Base-by-base conservation (phyloP, 2,113 vertebrate species). In the Panthera tigris region DNA sequence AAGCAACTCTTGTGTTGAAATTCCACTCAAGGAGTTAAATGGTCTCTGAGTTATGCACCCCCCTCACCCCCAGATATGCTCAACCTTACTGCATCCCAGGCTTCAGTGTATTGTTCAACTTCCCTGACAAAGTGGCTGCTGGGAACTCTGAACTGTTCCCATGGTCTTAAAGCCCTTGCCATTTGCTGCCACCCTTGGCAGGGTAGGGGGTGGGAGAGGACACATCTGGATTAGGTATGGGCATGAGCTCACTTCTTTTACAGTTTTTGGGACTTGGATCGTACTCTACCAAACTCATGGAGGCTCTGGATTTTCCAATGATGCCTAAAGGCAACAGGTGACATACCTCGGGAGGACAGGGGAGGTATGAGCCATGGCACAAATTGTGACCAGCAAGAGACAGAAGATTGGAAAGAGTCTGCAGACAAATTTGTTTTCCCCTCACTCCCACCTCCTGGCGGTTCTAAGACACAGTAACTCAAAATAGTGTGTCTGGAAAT, bases 371-470 rank as follows among this genome's bases (percentile, higher is more conserved):
- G 50, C 66, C 52, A n/a, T 10, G 74, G 66, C 61, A 89, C 41
- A 94, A 41, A 86, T 90, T 85, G n/a, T 68, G 79, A 78, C 33
- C 27, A 86, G 84, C 12, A 61, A 79, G 63, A 93, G 48, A 95
- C 3, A 89, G 78, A 55, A 66, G 19, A 41, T 48, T 81, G 48
- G 3, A 66, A 88, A 89, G 55, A 89, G 48, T 89, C 50, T 92
- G 11, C 29, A 68, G 48, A 82, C 39, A 95, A 57, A 57, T 83
- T 57, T 61, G 55, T 85, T 21, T 65, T 36, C 25, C 7, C 21
- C 45, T 31, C 4, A 21, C 7, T n/a, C 21, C 31, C n/a, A 36
- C 11, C 10, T 41, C 61, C 57, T 89, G 78, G 76, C 52, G 65
- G 39, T 79, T 94, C 23, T 21, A 90, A 50, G 61, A 91, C 16